Evolutionary conservation across 2,113 vertebrate genomes (phyloP), one percentile per base, ranked within the genome.

Genomic region (Ptilonorhynchus violaceus): DNA sequence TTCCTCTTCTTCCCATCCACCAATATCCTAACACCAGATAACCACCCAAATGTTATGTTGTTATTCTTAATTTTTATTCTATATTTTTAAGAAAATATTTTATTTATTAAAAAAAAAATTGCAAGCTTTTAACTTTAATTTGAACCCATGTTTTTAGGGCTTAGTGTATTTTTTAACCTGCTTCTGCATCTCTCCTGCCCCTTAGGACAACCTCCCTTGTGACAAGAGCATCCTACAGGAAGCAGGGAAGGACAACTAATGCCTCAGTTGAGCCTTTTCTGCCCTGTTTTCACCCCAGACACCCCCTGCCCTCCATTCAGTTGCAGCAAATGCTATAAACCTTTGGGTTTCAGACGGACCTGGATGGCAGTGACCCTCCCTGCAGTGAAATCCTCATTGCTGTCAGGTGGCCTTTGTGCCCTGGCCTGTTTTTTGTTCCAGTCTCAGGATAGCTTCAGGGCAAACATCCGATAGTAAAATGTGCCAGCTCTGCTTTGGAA

Each of bases 301-400:
- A 11, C 11, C 27, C 11, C 19, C 12, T 16, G 6, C 35, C 11
- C 53, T 60, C 47, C 37, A 1, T 60, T 35, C 55, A 25, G 37
- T 33, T 58, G 42, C 33, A 39, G 47, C 33, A 87, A 59, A 3
- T 14, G 50, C 77, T 64, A 53, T 6, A 27, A 78, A 30, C n/a
- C 2, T 10, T 11, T 5, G 2, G 13, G n/a, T n/a, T 83, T 73
- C 4, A 14, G 47, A 15, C 0, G 2, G 37, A 20, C 47, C 64
- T 37, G 75, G 33, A 39, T 50, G 69, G 41, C 85, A 56, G 18
- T 58, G 64, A 85, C 31, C n/a, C 19, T 49, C 30, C 15, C 3
- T 12, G 28, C 39, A 49, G 31, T 10, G 76, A 95, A 92, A 86
- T 63, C 33, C n/a, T 83, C 20, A 13, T 12, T 60, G 73, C 37